A percentile compares a stretch with the other conserved stretches of the same genome.
These are phyloP conservation scores for Daubentonia madagascariensis DNA, from an alignment of 2,113 vertebrate genomes.

Conservation along the genomic window DNA sequence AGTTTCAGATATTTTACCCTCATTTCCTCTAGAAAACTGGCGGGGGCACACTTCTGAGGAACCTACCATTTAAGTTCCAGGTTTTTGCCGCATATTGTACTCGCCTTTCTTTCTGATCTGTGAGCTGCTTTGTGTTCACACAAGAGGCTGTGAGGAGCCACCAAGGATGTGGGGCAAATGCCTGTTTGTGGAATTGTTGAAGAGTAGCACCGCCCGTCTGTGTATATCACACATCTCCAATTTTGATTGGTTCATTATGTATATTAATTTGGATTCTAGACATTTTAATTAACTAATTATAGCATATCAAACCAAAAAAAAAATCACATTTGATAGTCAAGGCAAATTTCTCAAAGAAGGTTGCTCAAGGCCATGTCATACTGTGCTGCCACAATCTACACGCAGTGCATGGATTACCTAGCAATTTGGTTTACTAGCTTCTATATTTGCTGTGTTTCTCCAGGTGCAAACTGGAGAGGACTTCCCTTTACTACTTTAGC, in stretches of 20 bases:
- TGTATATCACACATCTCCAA: not conserved
- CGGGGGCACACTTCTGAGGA: not conserved
- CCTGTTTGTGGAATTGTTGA: not conserved
- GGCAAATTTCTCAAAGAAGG: not conserved
- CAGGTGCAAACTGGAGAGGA: not conserved
- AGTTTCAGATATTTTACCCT: not conserved
- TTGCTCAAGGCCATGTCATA: not conserved
- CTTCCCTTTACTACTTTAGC: not conserved
- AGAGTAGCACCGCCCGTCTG: not conserved
- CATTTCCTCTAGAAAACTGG: not conserved
- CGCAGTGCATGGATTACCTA: not conserved
- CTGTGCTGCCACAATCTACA: not conserved
- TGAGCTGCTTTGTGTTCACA: not conserved
- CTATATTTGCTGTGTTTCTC: not conserved
- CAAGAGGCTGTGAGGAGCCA: not conserved
- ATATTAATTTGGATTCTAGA: not conserved
- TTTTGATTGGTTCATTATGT: not conserved
- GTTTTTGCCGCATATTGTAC: not conserved
- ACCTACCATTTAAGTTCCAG: not conserved
- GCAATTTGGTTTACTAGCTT: not conserved
- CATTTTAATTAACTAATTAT: slow-evolving; percentile 2
- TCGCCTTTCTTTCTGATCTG: not conserved
- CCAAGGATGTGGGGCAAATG: accelerated
- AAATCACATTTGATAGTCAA: not conserved
- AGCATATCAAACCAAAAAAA: not conserved